Percentiles rank a stretch among this genome's conserved stretches.
phyloP scores from a whole-genome alignment of 2,888 invertebrate genomes.

The Adelphocoris suturalis region DNA sequence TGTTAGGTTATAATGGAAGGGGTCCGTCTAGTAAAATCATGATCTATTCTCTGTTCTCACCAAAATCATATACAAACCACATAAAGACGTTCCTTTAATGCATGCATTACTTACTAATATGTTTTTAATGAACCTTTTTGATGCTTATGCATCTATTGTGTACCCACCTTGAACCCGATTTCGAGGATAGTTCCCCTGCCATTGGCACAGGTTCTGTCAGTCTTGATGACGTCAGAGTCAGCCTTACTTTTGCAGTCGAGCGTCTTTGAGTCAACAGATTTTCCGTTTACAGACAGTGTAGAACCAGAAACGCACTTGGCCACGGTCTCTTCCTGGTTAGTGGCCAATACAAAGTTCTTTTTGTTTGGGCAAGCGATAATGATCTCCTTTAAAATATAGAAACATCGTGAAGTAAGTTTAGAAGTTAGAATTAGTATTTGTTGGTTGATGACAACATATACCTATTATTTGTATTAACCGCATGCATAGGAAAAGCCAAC shows the following conservation, averaged over 20 bases:
- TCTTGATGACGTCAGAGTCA: constrained; percentile 61
- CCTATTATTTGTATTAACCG: too few relatives aligned
- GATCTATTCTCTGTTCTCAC: too few relatives aligned
- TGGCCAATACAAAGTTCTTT: constrained; percentile 66
- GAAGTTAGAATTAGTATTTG: too few relatives aligned
- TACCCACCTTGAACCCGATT: constrained; percentile 72
- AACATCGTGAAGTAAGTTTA: neutral
- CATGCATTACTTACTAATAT: too few relatives aligned
- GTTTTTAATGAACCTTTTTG: too few relatives aligned
- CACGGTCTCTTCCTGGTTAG: constrained; percentile 33
- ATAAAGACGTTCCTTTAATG: too few relatives aligned
- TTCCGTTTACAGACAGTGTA: constrained; percentile 59
- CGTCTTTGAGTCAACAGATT: constrained; percentile 30
- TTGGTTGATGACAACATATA: too few relatives aligned
- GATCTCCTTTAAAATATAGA: constrained; percentile 67
- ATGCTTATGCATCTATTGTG: too few relatives aligned
- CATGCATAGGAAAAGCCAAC: too few relatives aligned
- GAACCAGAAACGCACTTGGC: constrained; percentile 66
- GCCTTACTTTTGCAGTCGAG: constrained; percentile 71
- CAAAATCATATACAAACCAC: too few relatives aligned
- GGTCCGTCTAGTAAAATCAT: too few relatives aligned
- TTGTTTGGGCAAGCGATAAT: constrained; percentile 70
- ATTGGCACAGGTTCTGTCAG: constrained; percentile 70
- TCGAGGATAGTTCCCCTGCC: constrained; percentile 71
- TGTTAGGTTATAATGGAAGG: too few relatives aligned